phyloP scores from a whole-genome alignment of 1,140 invertebrate species.

The Diorhabda sublineata region DNA sequence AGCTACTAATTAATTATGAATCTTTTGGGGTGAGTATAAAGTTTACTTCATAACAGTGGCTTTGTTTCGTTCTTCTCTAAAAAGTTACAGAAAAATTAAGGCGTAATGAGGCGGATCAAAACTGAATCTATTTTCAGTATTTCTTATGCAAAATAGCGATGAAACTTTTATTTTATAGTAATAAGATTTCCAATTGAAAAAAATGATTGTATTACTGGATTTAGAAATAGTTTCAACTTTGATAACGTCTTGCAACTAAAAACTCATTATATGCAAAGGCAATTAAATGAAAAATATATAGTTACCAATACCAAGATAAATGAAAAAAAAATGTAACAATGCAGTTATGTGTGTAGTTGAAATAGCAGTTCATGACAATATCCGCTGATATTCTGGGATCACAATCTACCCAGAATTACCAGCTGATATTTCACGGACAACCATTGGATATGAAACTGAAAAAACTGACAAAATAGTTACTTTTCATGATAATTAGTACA shows the following conservation, averaged over 20 bases:
- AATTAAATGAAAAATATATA: neutral
- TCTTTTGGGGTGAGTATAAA: too few species aligned
- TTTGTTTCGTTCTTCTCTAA: too few species aligned
- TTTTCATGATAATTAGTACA: neutral
- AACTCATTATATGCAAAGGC: too few species aligned
- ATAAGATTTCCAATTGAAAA: too few species aligned
- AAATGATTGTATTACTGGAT: too few species aligned
- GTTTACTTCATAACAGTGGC: too few species aligned
- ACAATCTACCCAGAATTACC: slow-evolving; percentile 84
- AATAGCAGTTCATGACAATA: slow-evolving; percentile 56
- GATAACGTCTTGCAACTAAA: neutral
- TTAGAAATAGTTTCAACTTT: neutral
- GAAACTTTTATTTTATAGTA: too few species aligned
- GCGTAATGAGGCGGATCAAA: too few species aligned
- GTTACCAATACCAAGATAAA: neutral
- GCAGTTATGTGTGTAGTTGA: slow-evolving; percentile 45
- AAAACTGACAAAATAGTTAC: slow-evolving; percentile 1
- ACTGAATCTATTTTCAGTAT: too few species aligned
- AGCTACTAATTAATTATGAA: too few species aligned
- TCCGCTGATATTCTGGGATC: slow-evolving; percentile 77
- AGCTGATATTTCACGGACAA: slow-evolving; percentile 88
- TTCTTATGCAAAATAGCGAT: too few species aligned
- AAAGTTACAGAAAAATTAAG: too few species aligned
- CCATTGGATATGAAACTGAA: slow-evolving; percentile 25
- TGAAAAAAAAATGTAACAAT: slow-evolving; percentile 6